Evolutionary conservation across 2,888 invertebrate genomes (phyloP).

Genomic region (Melitaea athalia): DNA sequence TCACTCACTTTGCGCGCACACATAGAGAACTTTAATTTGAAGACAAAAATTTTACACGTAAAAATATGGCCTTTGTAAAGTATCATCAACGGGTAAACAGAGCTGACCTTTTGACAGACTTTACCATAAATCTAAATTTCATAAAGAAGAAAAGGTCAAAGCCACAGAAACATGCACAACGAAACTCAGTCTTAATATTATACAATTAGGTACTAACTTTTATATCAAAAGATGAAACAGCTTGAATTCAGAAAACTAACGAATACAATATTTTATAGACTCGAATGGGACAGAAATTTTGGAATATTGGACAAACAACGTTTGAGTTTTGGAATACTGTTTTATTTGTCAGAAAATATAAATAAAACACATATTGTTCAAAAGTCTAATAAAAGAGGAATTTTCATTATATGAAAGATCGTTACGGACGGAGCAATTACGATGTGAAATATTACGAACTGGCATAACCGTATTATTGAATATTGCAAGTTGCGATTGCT

Average conservation of each 20-base stretch:
- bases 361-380: conserved; percentile 12
- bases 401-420: conserved; percentile 12
- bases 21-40: too few relatives aligned
- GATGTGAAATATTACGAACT: background rate
- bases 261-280: background rate
- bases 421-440: conserved; percentile 4
- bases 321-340: conserved; percentile 8
- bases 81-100: too few relatives aligned
- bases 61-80: too few relatives aligned
- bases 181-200: background rate
- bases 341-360: conserved; percentile 15
- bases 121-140: too few relatives aligned
- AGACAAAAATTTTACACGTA: too few relatives aligned
- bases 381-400: conserved; percentile 25
- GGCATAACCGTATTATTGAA: too few relatives aligned
- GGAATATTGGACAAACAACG: conserved; percentile 6
- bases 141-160: background rate
- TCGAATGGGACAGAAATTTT: too few relatives aligned
- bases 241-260: background rate
- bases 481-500: too few relatives aligned
- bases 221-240: background rate
- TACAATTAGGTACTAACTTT: background rate
- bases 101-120: too few relatives aligned
- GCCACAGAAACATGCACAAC: too few relatives aligned
- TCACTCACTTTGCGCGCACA: too few relatives aligned